These are phyloP conservation scores for Platyrinchus mystaceus DNA, from an alignment of 2,797 vertebrate genomes.

Conservation along the genomic window DNA sequence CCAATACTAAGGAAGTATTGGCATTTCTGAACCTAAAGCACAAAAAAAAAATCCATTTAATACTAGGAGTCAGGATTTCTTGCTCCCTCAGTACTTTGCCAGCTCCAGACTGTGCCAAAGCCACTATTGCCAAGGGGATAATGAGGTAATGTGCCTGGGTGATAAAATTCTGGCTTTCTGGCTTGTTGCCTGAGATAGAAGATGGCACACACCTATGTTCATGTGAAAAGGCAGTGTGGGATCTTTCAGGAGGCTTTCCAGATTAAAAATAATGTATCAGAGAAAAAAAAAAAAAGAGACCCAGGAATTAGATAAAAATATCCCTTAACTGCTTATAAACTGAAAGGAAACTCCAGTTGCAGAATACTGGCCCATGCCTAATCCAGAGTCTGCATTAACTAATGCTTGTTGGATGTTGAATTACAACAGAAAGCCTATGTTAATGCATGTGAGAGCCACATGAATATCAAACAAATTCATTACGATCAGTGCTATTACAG, in stretches of 20 bases:
- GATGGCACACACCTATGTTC: conserved; percentile 5
- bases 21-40: neutral
- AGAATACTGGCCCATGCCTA: conserved; percentile 40
- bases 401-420: conserved; percentile 76
- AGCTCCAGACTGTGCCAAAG: conserved; percentile 38
- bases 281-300: neutral
- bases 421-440: conserved; percentile 75
- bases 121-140: conserved; percentile 53
- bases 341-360: conserved; percentile 30
- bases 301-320: neutral
- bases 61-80: neutral
- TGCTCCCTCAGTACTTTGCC: conserved; percentile 1
- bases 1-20: neutral
- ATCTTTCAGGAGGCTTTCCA: neutral
- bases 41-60: neutral
- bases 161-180: conserved; percentile 22
- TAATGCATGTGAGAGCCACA: conserved; percentile 75
- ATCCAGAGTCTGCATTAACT: conserved; percentile 71
- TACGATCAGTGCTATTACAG: conserved; percentile 79
- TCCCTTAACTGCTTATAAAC: conserved; percentile 22
- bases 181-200: neutral
- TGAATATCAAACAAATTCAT: conserved; percentile 82
- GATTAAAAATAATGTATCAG: neutral
- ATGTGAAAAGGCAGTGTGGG: neutral
- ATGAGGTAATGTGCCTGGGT: conserved; percentile 44